Base-by-base conservation (phyloP, 2,888 invertebrate genomes). In the Amphiduros pacificus region DNA sequence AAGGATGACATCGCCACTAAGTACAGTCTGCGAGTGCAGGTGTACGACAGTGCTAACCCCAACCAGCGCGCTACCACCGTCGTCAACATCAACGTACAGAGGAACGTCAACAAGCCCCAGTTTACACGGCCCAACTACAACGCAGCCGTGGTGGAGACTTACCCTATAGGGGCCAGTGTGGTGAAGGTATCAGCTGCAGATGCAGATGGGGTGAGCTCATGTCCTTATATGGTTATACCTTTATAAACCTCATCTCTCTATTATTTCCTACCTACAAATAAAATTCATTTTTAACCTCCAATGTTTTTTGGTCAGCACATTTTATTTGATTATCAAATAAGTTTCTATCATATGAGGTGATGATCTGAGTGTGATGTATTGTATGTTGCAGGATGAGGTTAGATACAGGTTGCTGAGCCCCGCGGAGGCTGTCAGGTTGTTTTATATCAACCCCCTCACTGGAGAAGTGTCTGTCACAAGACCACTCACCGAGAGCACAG, bases 371-470 rank as follows among this genome's bases (percentile, higher is more conserved):
- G n/a, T n/a, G n/a, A n/a, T n/a, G n/a, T n/a, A n/a, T n/a, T n/a
- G n/a, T n/a, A 22, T 22, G 5, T 26, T 60, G 5, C 49, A 60
- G 60, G 76, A 77, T 68, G 68, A 68, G 5, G 57, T 78, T 17
- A 49, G 58, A 1, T 78, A 73, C 65, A 51, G 52, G 14, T 61
- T 77, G 49, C 51, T 70, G 5, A 77, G 77, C 5, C 71, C 74
- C 27, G 66, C 63, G 2, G 65, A 65, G 2, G 68, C 70, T 4
- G 68, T 71, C 22, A 67, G 70, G 27, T 67, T 65, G 26, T 94
- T 95, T 81, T 88, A 90, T 61, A 91, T 94, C 53, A 91, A 93
- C 69, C 88, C 92, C 2, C 88, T 87, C 70, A 88, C 88, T 0
- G 95, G 95, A 0, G 86, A 89, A 2, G 49, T 77, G 44, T 71